Percentiles rank a stretch among this genome's conserved stretches.
Conservation (phyloP, 2,797 vertebrate species). For the Ara ararauna region DNA sequence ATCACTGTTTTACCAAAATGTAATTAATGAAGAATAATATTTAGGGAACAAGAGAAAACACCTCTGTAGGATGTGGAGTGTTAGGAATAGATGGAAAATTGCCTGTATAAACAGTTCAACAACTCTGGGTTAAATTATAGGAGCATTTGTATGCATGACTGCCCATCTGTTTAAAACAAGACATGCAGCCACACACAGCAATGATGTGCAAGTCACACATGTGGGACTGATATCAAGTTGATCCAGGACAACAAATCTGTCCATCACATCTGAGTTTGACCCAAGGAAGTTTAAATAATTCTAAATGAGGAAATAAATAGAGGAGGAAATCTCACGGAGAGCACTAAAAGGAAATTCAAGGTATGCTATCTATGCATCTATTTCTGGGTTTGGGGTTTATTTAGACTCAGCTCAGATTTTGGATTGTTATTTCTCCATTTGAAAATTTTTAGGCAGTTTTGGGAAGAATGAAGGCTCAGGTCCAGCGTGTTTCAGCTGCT, state of each 20-base stretch:
- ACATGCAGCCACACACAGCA: not conserved
- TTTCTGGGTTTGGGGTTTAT: not conserved
- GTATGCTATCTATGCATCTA: not conserved
- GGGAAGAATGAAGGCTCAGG: not conserved
- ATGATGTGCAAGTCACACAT: not conserved
- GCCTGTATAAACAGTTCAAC: slow-evolving; percentile 36
- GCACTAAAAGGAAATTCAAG: not conserved
- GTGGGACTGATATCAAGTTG: not conserved
- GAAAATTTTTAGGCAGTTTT: not conserved
- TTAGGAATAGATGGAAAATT: slow-evolving; percentile 28
- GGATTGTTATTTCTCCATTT: not conserved
- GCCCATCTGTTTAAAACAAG: slow-evolving; percentile 27
- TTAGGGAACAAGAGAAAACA: slow-evolving; percentile 52
- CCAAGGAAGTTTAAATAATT: not conserved
- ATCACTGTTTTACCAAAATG: not conserved
- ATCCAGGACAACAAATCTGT: not conserved
- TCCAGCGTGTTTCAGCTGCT: not conserved
- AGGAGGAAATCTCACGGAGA: not conserved
- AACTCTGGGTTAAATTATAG: slow-evolving; percentile 24
- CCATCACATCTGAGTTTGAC: not conserved
- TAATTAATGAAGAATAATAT: slow-evolving; percentile 59
- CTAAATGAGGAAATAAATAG: not conserved
- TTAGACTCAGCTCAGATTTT: not conserved
- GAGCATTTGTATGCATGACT: slow-evolving; percentile 24
- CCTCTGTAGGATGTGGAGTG: not conserved